These are phyloP conservation scores for Muscicapa striata DNA, from an alignment of 2,797 vertebrate genomes.

Conservation along the genomic window DNA sequence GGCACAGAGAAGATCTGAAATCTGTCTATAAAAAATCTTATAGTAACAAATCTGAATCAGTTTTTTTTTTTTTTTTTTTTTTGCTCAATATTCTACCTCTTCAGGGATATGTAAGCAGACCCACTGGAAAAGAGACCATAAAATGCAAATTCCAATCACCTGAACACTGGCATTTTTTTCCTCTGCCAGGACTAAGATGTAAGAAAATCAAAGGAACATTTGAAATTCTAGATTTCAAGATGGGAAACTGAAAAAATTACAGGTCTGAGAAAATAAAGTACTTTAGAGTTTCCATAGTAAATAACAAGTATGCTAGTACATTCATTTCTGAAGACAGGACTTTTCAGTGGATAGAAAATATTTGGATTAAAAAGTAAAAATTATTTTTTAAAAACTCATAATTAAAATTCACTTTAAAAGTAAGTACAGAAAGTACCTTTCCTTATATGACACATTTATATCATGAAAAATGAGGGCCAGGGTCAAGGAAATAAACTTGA, in stretches of 20 bases:
- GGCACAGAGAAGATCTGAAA: not conserved
- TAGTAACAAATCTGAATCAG: not conserved
- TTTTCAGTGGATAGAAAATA: not conserved
- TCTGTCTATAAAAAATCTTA: not conserved
- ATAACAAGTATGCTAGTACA: not conserved
- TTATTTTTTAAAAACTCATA: rapidly evolving
- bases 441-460: not conserved
- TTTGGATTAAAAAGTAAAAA: not conserved
- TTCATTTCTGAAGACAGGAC: not conserved
- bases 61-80: not conserved
- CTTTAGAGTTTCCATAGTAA: not conserved
- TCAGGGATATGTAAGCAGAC: conserved; percentile 30
- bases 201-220: not conserved
- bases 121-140: not conserved
- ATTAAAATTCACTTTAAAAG: not conserved
- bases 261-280: not conserved
- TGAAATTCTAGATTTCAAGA: not conserved
- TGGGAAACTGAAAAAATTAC: not conserved
- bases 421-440: not conserved
- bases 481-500: not conserved
- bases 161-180: not conserved
- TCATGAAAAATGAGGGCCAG: not conserved
- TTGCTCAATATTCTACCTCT: not conserved
- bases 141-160: conserved; percentile 37
- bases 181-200: not conserved